A percentile compares a stretch with the other conserved stretches of the same genome.
Evolutionary conservation across 2,113 vertebrate genomes (phyloP).

Genomic region (Microcebus murinus): DNA sequence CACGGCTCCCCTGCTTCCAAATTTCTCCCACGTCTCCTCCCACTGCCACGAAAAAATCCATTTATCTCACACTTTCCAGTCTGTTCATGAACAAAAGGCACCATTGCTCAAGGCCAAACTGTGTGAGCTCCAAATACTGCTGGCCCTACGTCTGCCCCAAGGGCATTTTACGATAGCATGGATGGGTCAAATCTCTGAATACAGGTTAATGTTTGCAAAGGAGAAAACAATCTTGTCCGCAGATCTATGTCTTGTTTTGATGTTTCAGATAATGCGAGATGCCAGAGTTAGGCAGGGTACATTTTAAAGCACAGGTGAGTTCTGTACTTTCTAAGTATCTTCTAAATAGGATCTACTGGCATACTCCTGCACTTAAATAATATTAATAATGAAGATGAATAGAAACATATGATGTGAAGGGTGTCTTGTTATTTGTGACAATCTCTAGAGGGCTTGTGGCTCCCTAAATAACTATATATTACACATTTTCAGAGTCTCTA

Average conservation of each 20-base stretch:
- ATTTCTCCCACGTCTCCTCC: slow-evolving; percentile 65
- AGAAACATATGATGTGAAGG: not conserved
- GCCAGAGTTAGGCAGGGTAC: not conserved
- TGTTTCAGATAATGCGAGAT: not conserved
- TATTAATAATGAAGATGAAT: not conserved
- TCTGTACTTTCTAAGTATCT: not conserved
- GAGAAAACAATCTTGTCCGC: not conserved
- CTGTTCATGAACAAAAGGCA: not conserved
- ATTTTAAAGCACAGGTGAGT: not conserved
- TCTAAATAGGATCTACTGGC: not conserved
- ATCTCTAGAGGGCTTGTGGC: not conserved
- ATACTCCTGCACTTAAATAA: not conserved
- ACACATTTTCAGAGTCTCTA: not conserved
- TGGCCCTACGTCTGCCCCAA: rapidly evolving
- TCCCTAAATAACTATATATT: not conserved
- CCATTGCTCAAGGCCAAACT: not conserved
- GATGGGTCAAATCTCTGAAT: not conserved
- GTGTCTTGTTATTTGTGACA: not conserved
- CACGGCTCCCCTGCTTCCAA: slow-evolving; percentile 64
- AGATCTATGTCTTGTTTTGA: too few species aligned
- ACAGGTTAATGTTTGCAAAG: not conserved
- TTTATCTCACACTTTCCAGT: not conserved
- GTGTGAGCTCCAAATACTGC: not conserved
- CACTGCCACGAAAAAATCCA: slow-evolving; percentile 55
- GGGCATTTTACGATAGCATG: not conserved